Percentiles rank a stretch among this genome's conserved stretches.
Conservation (phyloP, 2,888 invertebrate species). For the Flabesymbios commensalis region DNA sequence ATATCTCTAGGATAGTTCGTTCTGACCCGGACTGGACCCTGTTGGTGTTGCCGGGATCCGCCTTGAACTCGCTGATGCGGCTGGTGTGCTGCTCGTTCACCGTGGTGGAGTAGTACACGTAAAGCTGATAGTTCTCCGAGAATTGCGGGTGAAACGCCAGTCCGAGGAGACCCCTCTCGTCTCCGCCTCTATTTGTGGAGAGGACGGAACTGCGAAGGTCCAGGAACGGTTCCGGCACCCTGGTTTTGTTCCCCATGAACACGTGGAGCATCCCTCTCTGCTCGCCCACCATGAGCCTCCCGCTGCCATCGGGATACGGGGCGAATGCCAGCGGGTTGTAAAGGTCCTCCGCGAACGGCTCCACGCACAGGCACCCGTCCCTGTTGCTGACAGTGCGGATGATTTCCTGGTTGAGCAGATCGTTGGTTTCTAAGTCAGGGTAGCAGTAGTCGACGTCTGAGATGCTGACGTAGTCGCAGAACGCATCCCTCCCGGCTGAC, state of each 20-base stretch:
- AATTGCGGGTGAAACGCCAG: conserved; percentile 53
- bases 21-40: conserved; percentile 38
- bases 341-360: conserved; percentile 30
- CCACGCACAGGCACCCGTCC: conserved; percentile 52
- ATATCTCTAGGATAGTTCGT: conserved; percentile 44
- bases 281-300: conserved; percentile 51
- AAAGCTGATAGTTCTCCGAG: conserved; percentile 45
- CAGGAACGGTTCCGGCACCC: conserved; percentile 40
- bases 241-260: conserved; percentile 38
- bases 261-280: conserved; percentile 47
- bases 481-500: conserved; percentile 20
- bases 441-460: conserved; percentile 51
- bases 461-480: conserved; percentile 40
- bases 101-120: conserved; percentile 45
- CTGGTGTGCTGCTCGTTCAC: neutral
- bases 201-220: conserved; percentile 37
- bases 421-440: conserved; percentile 46
- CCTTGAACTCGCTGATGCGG: conserved; percentile 32
- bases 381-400: conserved; percentile 31
- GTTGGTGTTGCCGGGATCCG: conserved; percentile 37
- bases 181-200: conserved; percentile 32
- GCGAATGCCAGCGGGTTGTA: conserved; percentile 26
- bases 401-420: conserved; percentile 36
- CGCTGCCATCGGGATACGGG: conserved; percentile 44
- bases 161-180: conserved; percentile 48